Conservation (phyloP, 2,888 invertebrate genomes). For the Ptycholaimellus sp. region DNA sequence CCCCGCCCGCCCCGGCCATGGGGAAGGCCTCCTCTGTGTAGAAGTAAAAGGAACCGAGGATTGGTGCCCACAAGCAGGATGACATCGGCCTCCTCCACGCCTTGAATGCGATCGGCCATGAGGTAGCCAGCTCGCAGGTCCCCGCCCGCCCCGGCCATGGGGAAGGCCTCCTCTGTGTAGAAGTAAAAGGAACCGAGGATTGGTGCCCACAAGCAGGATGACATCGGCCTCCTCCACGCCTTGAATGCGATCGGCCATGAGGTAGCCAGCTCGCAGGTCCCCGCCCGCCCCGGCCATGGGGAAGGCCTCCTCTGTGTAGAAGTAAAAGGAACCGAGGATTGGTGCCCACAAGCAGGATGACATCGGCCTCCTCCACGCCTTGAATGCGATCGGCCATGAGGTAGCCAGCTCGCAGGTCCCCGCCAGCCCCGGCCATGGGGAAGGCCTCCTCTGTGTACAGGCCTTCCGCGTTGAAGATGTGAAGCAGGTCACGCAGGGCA, state of each 20-base stretch:
- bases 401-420: no score
- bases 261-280: no score
- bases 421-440: conserved; percentile 32
- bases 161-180: conserved; percentile 74
- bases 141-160: conserved; percentile 27
- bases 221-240: conserved; percentile 77
- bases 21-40: conserved; percentile 80
- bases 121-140: no score
- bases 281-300: conserved; percentile 31
- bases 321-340: conserved; percentile 73
- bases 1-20: conserved; percentile 13
- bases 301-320: conserved; percentile 73
- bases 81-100: conserved; percentile 73
- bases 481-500: conserved; percentile 70
- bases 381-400: conserved; percentile 67
- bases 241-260: conserved; percentile 66
- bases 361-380: conserved; percentile 72
- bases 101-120: conserved; percentile 63
- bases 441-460: conserved; percentile 73
- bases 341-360: conserved; percentile 70
- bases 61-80: conserved; percentile 82
- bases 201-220: conserved; percentile 73
- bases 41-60: conserved; percentile 57
- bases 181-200: conserved; percentile 68
- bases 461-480: conserved; percentile 57